Percentiles rank a stretch among this genome's conserved stretches.
Evolutionary conservation across 2,888 invertebrate species (phyloP).

Genomic region (Drosophila quinaria): DNA sequence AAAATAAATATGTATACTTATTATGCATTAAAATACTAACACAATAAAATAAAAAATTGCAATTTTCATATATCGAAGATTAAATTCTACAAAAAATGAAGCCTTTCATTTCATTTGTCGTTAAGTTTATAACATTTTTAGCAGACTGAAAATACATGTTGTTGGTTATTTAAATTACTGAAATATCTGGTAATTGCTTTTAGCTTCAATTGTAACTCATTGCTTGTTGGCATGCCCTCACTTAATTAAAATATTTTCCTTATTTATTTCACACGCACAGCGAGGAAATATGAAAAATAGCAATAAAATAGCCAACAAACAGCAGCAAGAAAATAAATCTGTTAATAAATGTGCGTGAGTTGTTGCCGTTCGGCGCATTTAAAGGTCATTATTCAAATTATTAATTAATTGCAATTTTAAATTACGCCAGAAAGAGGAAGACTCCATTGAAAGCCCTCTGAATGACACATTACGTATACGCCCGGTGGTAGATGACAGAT

Average conservation of each 20-base stretch:
- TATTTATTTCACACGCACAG: constrained; percentile 15
- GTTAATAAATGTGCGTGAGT: constrained; percentile 42
- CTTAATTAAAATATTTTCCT: constrained; percentile 53
- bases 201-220: constrained; percentile 13
- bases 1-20: not conserved
- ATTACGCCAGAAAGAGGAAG: constrained; percentile 31
- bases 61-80: too few relatives aligned
- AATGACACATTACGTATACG: constrained; percentile 27
- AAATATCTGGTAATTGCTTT: constrained; percentile 9
- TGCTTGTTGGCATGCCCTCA: constrained; percentile 13
- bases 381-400: constrained; percentile 57
- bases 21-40: too few relatives aligned
- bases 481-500: not conserved
- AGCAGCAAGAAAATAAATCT: constrained; percentile 48
- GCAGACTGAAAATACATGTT: not conserved
- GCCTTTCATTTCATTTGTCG: not conserved
- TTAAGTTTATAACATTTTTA: not conserved
- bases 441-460: constrained; percentile 11
- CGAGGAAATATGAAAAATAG: constrained; percentile 36
- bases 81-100: too few relatives aligned
- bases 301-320: constrained; percentile 34
- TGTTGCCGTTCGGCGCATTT: constrained; percentile 18
- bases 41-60: too few relatives aligned
- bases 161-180: not conserved
- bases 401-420: constrained; percentile 64